Evolutionary conservation across 2,888 invertebrate species (phyloP), one percentile per base, ranked within the genome.

Genomic region (Eurytoma californica): DNA sequence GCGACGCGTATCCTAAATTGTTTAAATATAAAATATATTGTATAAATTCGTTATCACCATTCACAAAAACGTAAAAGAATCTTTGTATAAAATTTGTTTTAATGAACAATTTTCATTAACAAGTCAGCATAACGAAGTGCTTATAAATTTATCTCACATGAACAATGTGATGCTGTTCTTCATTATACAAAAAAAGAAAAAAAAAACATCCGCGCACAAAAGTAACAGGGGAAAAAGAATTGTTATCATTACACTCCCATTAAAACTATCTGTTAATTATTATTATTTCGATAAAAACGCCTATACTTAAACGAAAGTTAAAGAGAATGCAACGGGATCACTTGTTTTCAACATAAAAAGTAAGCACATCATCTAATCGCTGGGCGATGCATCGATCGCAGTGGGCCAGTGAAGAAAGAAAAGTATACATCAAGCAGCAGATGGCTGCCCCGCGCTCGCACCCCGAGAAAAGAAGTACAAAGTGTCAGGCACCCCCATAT

Each of bases 111-210:
- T 72, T 20, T 67, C 67, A 78, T 79, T 68, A 81, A 79, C 77
- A 77, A 73, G 63, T 79, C 79, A 81, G 73, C 81, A 39, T 73
- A 77, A 81, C 76, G 77, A 73, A 58, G 77, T 77, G 81, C 73
- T 51, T 65, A 51, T 77, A 70, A 58, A 69, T 57, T 66, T 67
- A 53, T 68, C 67, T 67, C 69, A 70, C 77, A 70, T 73, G 66
- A 79, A 81, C 79, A 79, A 79, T n/a, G 78, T 81, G 80, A 78
- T 78, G 77, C 80, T 77, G 76, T 69, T 47, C 74, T 69, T 51
- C 12, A 30, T 80, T 55, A 55, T 77, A 81, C 39, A 81, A 75
- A 68, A 67, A 81, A 79, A 65, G 9, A 9, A 9, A 39, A 39
- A 39, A 39, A 39, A 39, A 39, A 39, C 39, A 39, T 39, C 39